A percentile compares a stretch with the other conserved stretches of the same genome.
Evolutionary conservation across 2,888 invertebrate genomes (phyloP).

Genomic region (Drosophila subquinaria): DNA sequence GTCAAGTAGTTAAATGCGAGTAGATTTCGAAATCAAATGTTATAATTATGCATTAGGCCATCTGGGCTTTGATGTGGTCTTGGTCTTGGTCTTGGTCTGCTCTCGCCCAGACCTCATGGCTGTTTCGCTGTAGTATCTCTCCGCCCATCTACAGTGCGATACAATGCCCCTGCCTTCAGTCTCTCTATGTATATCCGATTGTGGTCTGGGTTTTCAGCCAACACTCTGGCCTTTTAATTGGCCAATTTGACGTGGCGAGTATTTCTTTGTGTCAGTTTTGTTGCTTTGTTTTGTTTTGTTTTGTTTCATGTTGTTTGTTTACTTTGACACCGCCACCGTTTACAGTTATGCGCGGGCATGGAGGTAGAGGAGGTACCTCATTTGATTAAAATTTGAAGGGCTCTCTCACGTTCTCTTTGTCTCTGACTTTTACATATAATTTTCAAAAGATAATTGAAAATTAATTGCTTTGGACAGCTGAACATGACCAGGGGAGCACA

Average conservation of each 20-base stretch:
- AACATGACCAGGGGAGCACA: constrained; percentile 46
- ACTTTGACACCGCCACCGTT: constrained; percentile 56
- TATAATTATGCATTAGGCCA: constrained; percentile 50
- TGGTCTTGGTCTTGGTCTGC: constrained; percentile 22
- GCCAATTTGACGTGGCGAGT: constrained; percentile 67
- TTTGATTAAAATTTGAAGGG: constrained; percentile 56
- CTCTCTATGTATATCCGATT: constrained; percentile 14
- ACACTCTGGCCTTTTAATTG: constrained; percentile 67
- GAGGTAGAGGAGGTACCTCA: constrained; percentile 26
- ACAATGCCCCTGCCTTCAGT: not conserved
- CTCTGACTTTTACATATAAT: constrained; percentile 48
- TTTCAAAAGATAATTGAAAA: constrained; percentile 74
- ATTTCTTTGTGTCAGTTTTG: constrained; percentile 27
- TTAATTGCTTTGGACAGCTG: constrained; percentile 78
- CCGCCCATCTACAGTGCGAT: not conserved
- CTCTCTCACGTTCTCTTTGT: constrained; percentile 1
- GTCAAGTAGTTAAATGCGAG: constrained; percentile 17
- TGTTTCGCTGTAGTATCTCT: not conserved
- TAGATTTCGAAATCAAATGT: constrained; percentile 32
- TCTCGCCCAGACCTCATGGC: constrained; percentile 8
- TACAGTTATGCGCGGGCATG: constrained; percentile 12
- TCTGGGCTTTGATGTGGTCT: constrained; percentile 51
- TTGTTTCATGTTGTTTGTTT: constrained; percentile 39
- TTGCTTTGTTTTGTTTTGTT: not conserved
- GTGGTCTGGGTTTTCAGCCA: constrained; percentile 32